Evolutionary conservation across 2,888 invertebrate genomes (phyloP).

Genomic region (Ectobius pallidus): DNA sequence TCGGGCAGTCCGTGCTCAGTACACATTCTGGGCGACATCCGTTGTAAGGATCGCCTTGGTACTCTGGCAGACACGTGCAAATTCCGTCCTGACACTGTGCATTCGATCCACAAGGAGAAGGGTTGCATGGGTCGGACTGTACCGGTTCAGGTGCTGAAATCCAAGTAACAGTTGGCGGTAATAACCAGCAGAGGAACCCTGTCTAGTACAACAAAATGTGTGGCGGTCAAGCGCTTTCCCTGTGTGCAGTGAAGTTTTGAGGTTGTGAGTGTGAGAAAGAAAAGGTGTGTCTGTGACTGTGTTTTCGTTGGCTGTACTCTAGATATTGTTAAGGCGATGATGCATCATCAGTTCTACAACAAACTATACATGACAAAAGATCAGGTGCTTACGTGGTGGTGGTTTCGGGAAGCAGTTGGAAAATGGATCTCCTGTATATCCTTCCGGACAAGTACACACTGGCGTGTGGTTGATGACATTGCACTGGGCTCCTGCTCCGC

Average conservation of each 20-base stretch:
- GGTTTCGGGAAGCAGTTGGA: slow-evolving; percentile 67
- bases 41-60: slow-evolving; percentile 55
- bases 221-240: no score
- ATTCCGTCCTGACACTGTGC: slow-evolving; percentile 63
- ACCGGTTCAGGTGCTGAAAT: slow-evolving; percentile 50
- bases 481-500: slow-evolving; percentile 58
- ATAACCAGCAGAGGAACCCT: slow-evolving; percentile 53
- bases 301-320: neutral
- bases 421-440: slow-evolving; percentile 80
- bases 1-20: slow-evolving; percentile 72
- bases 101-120: slow-evolving; percentile 70
- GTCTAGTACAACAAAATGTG: no score
- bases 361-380: slow-evolving; percentile 57
- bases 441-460: slow-evolving; percentile 73
- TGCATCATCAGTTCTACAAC: slow-evolving; percentile 12
- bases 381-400: slow-evolving; percentile 57
- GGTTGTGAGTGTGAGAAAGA: neutral
- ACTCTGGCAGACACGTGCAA: slow-evolving; percentile 57
- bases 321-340: neutral
- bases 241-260: no score
- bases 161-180: slow-evolving; percentile 46
- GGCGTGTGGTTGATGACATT: slow-evolving; percentile 76
- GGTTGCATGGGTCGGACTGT: slow-evolving; percentile 65
- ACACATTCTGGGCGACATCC: slow-evolving; percentile 71
- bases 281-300: neutral